Evolutionary conservation across 2,113 vertebrate genomes (phyloP).

Genomic region (Poeciliopsis prolifica): DNA sequence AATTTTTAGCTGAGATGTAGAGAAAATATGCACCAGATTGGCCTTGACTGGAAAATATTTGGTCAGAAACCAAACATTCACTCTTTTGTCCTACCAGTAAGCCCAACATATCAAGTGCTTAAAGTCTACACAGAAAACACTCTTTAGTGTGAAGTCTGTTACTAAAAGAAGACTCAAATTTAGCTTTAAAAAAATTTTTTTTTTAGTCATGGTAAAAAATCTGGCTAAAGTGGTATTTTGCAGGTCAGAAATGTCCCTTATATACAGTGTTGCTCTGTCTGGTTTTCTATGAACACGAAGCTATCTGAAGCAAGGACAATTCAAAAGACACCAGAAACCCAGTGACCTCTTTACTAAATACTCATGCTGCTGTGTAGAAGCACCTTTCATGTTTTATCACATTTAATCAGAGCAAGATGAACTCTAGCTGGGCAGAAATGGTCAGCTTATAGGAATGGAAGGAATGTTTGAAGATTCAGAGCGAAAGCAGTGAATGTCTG

Average conservation of each 20-base stretch:
- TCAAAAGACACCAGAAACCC: constrained; percentile 25
- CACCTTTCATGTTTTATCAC: constrained; percentile 68
- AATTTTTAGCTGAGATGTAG: no score
- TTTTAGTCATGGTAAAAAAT: no score
- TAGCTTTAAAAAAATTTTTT: no score
- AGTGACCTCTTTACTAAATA: constrained; percentile 56
- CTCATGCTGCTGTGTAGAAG: constrained; percentile 33
- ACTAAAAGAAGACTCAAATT: background rate
- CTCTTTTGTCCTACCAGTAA: background rate
- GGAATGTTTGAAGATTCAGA: constrained; percentile 66
- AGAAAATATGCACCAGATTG: no score
- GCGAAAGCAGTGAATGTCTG: constrained; percentile 29
- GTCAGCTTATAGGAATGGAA: constrained; percentile 67
- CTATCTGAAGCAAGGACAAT: constrained; percentile 8
- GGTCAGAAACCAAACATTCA: background rate
- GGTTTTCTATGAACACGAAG: constrained; percentile 15
- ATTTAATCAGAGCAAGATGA: constrained; percentile 44
- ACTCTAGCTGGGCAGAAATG: constrained; percentile 38
- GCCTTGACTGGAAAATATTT: no score
- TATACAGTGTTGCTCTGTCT: background rate
- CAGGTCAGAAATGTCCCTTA: background rate
- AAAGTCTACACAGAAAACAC: background rate
- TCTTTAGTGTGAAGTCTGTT: background rate
- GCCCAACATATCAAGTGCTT: background rate
- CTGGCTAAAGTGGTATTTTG: no score